phyloP scores from a whole-genome alignment of 2,113 vertebrate genomes.

The Myrmecobius fasciatus region DNA sequence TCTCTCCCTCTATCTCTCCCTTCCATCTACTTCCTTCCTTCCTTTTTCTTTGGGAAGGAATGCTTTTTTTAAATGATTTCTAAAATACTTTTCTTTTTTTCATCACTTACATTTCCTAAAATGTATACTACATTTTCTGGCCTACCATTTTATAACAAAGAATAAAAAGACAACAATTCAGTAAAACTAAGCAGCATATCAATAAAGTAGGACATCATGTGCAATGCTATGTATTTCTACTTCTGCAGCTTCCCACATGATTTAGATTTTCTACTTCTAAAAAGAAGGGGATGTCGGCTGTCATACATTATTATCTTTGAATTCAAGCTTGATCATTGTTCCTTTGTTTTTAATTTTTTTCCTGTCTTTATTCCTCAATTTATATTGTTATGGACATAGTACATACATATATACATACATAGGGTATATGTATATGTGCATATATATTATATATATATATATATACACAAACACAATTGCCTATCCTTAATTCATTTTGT shows the following conservation, averaged over 20 bases:
- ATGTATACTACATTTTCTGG: background rate
- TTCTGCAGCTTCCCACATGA: too few relatives aligned
- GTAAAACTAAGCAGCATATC: background rate
- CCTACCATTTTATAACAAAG: background rate
- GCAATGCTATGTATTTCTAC: background rate
- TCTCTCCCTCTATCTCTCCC: too few relatives aligned
- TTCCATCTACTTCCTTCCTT: too few relatives aligned
- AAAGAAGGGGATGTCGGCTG: background rate
- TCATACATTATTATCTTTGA: background rate
- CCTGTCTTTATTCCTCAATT: background rate
- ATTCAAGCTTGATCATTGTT: background rate
- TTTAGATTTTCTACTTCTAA: background rate
- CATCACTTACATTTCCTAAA: background rate
- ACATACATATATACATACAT: too few relatives aligned
- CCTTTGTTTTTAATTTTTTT: background rate
- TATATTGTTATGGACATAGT: background rate
- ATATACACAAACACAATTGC: too few relatives aligned
- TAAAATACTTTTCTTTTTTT: background rate
- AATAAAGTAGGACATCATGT: background rate
- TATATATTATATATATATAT: background rate
- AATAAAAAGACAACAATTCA: background rate
- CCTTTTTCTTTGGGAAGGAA: background rate
- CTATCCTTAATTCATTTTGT: too few relatives aligned
- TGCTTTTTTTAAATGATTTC: background rate
- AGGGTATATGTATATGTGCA: background rate